A percentile compares a stretch with the other conserved stretches of the same genome.
phyloP scores from a whole-genome alignment of 2,113 vertebrate genomes.

The Pomatorhinus ruficollis region DNA sequence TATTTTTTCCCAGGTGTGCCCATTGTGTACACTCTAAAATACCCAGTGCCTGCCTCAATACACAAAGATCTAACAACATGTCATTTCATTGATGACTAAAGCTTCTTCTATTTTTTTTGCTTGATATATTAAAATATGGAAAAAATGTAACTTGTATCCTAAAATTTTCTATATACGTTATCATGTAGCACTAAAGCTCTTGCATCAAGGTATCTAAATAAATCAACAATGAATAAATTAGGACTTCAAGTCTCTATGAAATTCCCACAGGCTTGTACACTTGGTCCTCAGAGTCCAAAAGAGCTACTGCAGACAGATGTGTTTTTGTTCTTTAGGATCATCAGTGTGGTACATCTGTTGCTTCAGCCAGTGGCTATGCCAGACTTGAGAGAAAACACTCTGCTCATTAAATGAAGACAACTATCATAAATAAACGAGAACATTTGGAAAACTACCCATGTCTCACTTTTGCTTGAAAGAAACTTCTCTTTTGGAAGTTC shows the following conservation, averaged over 20 bases:
- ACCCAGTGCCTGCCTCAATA: background rate
- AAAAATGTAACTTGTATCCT: background rate
- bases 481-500: background rate
- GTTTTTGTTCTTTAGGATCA: constrained; percentile 16
- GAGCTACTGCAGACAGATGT: constrained; percentile 39
- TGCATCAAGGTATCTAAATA: constrained; percentile 39
- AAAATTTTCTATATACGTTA: constrained; percentile 6
- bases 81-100: background rate
- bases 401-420: constrained; percentile 53
- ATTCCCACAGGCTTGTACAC: constrained; percentile 15
- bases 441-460: background rate
- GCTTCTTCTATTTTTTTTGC: background rate
- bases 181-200: background rate
- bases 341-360: constrained; percentile 51
- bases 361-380: constrained; percentile 52
- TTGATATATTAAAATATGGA: background rate
- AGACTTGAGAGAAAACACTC: constrained; percentile 8
- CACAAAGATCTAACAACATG: background rate
- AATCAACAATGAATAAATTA: constrained; percentile 59
- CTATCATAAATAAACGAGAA: constrained; percentile 48
- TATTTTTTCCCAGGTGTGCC: constrained; percentile 61
- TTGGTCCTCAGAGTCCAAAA: constrained; percentile 28
- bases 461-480: constrained; percentile 12
- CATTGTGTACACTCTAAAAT: background rate
- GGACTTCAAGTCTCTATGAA: constrained; percentile 12